Evolutionary conservation across 2,888 invertebrate species (phyloP).

Genomic region (Deroplatys truncata): DNA sequence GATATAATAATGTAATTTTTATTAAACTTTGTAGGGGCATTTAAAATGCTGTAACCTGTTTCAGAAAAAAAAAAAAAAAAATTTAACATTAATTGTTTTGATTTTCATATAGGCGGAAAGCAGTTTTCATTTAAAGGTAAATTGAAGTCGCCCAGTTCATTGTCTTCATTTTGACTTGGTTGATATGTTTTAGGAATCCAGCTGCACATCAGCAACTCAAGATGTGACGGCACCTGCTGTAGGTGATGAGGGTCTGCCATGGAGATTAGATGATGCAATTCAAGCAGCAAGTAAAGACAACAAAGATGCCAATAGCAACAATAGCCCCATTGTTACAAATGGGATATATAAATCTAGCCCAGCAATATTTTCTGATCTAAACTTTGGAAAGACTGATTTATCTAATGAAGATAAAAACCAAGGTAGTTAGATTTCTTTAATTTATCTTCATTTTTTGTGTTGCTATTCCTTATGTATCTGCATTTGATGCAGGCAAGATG

Average conservation of each 20-base stretch:
- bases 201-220: background rate
- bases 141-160: too few species aligned
- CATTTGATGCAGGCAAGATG: too few species aligned
- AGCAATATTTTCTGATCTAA: background rate
- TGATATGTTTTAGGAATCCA: background rate
- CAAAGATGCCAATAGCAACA: background rate
- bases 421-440: background rate
- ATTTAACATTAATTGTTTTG: too few species aligned
- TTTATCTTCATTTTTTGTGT: too few species aligned
- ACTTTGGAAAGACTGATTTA: background rate
- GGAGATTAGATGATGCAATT: background rate
- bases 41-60: too few species aligned
- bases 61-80: too few species aligned
- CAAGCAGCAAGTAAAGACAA: background rate
- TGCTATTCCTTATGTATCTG: too few species aligned
- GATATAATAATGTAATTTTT: too few species aligned
- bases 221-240: background rate
- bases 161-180: background rate
- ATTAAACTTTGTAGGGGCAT: too few species aligned
- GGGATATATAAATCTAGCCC: background rate
- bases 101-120: too few species aligned
- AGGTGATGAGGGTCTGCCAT: background rate
- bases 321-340: background rate
- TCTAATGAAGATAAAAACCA: background rate
- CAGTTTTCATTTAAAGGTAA: too few species aligned